A percentile compares a stretch with the other conserved stretches of the same genome.
Evolutionary conservation across 2,797 vertebrate genomes (phyloP).

Genomic region (Rhinella marina): DNA sequence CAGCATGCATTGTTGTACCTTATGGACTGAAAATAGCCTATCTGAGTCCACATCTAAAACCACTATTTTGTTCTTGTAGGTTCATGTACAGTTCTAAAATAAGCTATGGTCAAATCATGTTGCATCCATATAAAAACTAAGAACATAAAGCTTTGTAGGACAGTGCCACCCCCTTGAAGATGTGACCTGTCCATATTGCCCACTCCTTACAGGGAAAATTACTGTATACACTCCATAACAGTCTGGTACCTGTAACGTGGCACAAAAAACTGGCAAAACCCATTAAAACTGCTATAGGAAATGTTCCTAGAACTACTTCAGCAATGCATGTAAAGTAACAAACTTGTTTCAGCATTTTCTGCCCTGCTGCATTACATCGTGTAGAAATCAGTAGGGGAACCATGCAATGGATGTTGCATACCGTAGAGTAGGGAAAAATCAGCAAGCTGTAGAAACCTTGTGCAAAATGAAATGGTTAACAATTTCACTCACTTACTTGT

Average conservation of each 20-base stretch:
- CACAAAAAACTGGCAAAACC: neutral
- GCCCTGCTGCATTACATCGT: neutral
- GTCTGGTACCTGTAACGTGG: neutral
- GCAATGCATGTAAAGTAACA: neutral
- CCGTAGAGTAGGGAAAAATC: neutral
- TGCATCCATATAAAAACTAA: neutral
- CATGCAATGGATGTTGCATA: neutral
- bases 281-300: neutral
- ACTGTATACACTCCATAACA: neutral
- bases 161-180: neutral
- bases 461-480: neutral
- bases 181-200: neutral
- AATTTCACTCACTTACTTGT: neutral
- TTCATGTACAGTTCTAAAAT: neutral
- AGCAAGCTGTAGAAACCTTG: neutral
- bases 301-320: neutral
- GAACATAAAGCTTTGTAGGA: neutral
- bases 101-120: neutral
- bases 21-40: constrained; percentile 1
- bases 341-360: neutral
- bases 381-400: neutral
- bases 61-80: neutral
- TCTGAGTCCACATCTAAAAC: constrained; percentile 20
- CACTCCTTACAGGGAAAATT: neutral
- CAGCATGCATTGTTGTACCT: constrained; percentile 15